These are phyloP conservation scores for Thaumetopoea pityocampa DNA, from an alignment of 1,140 invertebrate species.

Conservation along the genomic window DNA sequence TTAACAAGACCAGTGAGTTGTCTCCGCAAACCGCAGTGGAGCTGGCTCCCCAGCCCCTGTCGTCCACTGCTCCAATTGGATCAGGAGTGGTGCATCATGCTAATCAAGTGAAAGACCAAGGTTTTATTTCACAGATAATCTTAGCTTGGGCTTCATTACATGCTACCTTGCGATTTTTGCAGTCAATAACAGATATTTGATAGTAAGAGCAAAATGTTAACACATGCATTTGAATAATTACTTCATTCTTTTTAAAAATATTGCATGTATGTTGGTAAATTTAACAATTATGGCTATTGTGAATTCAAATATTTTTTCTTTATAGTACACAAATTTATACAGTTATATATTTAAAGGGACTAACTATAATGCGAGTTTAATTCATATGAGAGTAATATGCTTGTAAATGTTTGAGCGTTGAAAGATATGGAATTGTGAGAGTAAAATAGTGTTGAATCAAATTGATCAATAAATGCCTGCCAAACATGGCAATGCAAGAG, in stretches of 20 bases:
- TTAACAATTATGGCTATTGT: no score
- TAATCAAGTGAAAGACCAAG: constrained; percentile 81
- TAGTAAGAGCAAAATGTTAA: no score
- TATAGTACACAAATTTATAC: no score
- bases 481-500: no score
- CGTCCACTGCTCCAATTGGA: constrained; percentile 59
- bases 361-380: no score
- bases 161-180: constrained; percentile 67
- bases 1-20: constrained; percentile 88
- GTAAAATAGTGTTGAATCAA: no score
- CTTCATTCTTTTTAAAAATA: not conserved
- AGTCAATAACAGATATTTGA: not conserved
- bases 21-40: constrained; percentile 74
- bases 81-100: constrained; percentile 72
- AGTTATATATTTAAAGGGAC: no score
- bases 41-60: constrained; percentile 50
- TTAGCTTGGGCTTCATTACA: constrained; percentile 44
- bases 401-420: no score
- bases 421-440: no score
- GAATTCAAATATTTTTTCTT: no score
- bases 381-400: no score
- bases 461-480: no score
- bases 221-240: not conserved
- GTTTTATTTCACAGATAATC: constrained; percentile 65
- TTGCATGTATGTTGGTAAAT: not conserved